Evolutionary conservation across 2,888 invertebrate genomes (phyloP).

Genomic region (Mesoligia furuncula): DNA sequence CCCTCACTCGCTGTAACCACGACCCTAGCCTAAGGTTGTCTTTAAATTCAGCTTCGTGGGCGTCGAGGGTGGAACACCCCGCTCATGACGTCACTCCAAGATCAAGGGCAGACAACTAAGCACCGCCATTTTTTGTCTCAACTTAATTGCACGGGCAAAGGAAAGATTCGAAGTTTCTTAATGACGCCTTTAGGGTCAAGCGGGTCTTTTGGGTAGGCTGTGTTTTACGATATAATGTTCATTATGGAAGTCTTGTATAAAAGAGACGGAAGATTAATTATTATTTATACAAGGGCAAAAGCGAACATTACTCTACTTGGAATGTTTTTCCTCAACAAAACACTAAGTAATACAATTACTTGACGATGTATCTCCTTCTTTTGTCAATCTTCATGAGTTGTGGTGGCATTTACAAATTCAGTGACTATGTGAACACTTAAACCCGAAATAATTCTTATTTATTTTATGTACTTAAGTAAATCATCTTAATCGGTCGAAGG

Average conservation of each 20-base stretch:
- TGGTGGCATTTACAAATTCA: neutral
- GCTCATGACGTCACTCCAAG: constrained; percentile 66
- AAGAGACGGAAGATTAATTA: neutral
- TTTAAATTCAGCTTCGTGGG: constrained; percentile 59
- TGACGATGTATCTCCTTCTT: neutral
- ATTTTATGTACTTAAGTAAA: no score
- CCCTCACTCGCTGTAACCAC: no score
- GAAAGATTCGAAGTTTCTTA: constrained; percentile 45
- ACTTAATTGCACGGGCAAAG: constrained; percentile 46
- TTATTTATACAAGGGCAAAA: neutral
- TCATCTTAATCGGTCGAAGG: no score
- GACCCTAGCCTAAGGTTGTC: constrained; percentile 18
- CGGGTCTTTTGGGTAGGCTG: constrained; percentile 1
- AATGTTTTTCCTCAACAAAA: neutral
- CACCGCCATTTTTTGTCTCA: constrained; percentile 55
- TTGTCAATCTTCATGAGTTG: no score
- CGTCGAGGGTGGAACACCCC: constrained; percentile 54
- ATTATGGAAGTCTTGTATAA: neutral
- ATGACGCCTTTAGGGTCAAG: constrained; percentile 31
- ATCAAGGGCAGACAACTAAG: constrained; percentile 64
- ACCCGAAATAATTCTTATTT: no score
- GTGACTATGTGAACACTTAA: no score
- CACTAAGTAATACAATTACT: neutral
- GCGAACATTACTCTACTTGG: no score
- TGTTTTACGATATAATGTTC: constrained; percentile 13